These are phyloP conservation scores for Abramis brama DNA, from an alignment of 2,113 vertebrate genomes.

Conservation along the genomic window DNA sequence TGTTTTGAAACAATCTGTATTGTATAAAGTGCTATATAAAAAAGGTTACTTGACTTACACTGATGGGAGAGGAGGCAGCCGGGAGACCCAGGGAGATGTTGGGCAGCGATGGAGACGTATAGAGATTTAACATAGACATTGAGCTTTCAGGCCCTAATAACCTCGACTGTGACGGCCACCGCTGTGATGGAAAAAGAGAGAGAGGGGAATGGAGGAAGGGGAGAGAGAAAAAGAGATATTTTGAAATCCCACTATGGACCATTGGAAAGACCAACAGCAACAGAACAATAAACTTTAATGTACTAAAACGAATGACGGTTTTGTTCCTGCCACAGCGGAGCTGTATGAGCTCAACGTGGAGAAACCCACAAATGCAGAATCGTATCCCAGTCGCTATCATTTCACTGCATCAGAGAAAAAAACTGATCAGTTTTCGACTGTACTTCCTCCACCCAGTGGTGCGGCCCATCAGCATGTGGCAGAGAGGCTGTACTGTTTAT, in stretches of 20 bases:
- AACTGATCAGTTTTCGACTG: slow-evolving; percentile 71
- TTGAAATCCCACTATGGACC: slow-evolving; percentile 55
- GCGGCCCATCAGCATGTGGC: slow-evolving; percentile 87
- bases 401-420: background rate
- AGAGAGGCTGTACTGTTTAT: slow-evolving; percentile 85
- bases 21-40: too few species aligned
- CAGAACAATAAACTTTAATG: slow-evolving; percentile 64
- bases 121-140: slow-evolving; percentile 91
- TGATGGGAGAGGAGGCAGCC: slow-evolving; percentile 83
- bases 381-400: background rate
- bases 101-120: slow-evolving; percentile 95
- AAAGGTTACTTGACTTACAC: slow-evolving; percentile 78
- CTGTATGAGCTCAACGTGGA: background rate
- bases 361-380: slow-evolving; percentile 1
- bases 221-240: slow-evolving; percentile 51
- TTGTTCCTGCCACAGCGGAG: slow-evolving; percentile 37
- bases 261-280: slow-evolving; percentile 63
- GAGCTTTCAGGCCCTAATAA: slow-evolving; percentile 90
- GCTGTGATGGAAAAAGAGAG: slow-evolving; percentile 75
- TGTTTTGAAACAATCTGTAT: too few species aligned
- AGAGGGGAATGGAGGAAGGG: slow-evolving; percentile 50
- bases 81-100: slow-evolving; percentile 95
- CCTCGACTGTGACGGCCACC: slow-evolving; percentile 89
- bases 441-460: slow-evolving; percentile 81
- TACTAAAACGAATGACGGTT: slow-evolving; percentile 57